These are phyloP conservation scores for Acrocephalus kingi DNA, from an alignment of 2,113 vertebrate genomes.

Conservation along the genomic window DNA sequence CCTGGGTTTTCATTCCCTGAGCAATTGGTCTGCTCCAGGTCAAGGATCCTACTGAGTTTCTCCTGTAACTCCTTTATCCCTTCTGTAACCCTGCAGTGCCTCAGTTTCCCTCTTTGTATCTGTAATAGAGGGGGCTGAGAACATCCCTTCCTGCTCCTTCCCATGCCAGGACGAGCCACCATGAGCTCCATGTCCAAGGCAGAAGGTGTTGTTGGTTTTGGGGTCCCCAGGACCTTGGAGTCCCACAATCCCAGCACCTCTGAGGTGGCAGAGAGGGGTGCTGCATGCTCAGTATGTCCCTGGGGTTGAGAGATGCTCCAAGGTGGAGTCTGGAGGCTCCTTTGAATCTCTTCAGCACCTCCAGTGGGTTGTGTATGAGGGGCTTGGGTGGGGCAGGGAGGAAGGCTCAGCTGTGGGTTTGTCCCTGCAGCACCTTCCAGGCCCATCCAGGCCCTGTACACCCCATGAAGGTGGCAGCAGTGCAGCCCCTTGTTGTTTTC, in stretches of 20 bases:
- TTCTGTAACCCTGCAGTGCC: not conserved
- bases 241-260: fast-evolving
- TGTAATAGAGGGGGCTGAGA: not conserved
- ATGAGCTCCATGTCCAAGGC: not conserved
- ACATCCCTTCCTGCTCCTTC: not conserved
- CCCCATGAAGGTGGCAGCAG: not conserved
- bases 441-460: not conserved
- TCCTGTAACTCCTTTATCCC: not conserved
- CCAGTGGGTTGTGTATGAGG: not conserved
- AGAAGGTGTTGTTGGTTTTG: not conserved
- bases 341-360: not conserved
- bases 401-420: not conserved
- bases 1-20: not conserved
- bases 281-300: fast-evolving
- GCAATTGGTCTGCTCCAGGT: fast-evolving
- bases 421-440: not conserved
- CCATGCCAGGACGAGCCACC: fast-evolving
- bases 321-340: not conserved
- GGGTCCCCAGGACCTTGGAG: not conserved
- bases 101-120: not conserved
- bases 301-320: not conserved
- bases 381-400: not conserved
- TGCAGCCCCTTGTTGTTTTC: not conserved
- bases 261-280: not conserved
- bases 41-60: not conserved